These are phyloP conservation scores for Phenacoccus solenopsis DNA, from an alignment of 1,140 invertebrate genomes.

Conservation along the genomic window DNA sequence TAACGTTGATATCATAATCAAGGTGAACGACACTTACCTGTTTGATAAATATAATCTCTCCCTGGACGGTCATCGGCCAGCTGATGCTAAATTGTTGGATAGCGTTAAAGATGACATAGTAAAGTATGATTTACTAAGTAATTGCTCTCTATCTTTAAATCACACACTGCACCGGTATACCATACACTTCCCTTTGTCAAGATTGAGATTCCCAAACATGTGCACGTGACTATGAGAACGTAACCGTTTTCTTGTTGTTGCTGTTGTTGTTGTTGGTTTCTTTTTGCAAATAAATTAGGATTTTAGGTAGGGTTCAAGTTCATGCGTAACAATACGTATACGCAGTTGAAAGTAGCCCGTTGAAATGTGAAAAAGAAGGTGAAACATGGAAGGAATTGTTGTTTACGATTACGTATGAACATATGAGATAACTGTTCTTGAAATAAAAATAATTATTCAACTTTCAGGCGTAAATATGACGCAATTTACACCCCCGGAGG, in stretches of 20 bases:
- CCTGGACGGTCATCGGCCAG: not conserved
- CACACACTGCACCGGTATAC: not conserved
- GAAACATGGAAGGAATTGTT: not conserved
- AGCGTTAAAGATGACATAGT: not conserved
- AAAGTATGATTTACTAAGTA: not conserved
- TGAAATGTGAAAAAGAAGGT: too few relatives aligned
- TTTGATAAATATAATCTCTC: not conserved
- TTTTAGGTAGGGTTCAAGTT: too few relatives aligned
- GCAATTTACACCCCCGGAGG: constrained; percentile 27
- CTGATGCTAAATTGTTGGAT: not conserved
- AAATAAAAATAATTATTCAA: not conserved
- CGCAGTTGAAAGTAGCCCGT: too few relatives aligned
- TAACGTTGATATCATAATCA: not conserved
- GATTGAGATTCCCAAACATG: not conserved
- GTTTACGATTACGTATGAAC: too few relatives aligned
- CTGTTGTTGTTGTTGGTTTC: too few relatives aligned
- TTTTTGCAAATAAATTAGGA: too few relatives aligned
- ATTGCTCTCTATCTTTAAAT: not conserved
- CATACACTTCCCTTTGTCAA: not conserved
- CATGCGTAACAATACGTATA: too few relatives aligned
- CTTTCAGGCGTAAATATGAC: not conserved
- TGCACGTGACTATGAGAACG: not conserved
- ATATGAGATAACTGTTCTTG: not conserved
- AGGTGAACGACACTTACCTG: not conserved
- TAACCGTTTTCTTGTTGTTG: too few relatives aligned